Percentiles rank a stretch among this genome's conserved stretches.
Conservation (phyloP, 2,113 vertebrate species). For the Atherinomorus stipes region DNA sequence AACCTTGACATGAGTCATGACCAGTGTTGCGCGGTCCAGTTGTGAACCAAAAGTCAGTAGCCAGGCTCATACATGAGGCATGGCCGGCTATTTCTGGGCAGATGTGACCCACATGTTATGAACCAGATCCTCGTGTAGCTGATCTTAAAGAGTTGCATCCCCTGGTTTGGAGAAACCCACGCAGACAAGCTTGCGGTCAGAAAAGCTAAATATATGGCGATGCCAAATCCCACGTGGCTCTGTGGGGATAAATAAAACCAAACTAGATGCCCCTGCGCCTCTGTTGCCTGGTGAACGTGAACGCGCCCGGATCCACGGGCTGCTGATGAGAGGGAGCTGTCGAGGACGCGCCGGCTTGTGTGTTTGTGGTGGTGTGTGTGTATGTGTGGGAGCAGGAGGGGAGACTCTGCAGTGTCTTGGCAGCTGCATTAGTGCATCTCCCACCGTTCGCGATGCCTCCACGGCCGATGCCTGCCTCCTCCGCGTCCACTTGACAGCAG, state of each 20-base stretch:
- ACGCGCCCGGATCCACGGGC: slow-evolving; percentile 58
- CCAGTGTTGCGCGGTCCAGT: neutral
- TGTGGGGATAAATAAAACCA: slow-evolving; percentile 73
- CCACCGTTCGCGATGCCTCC: slow-evolving; percentile 67
- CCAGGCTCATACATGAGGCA: neutral
- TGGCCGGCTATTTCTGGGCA: neutral
- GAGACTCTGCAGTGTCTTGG: slow-evolving; percentile 79
- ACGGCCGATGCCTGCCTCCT: slow-evolving; percentile 60
- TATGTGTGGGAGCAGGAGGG: slow-evolving; percentile 70
- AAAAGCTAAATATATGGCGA: slow-evolving; percentile 35
- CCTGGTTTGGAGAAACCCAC: neutral
- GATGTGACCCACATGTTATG: neutral
- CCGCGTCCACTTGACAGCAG: slow-evolving; percentile 61
- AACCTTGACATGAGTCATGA: neutral
- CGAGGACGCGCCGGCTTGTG: slow-evolving; percentile 65
- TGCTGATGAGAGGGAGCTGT: slow-evolving; percentile 42
- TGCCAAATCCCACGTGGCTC: slow-evolving; percentile 66
- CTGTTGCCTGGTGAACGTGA: slow-evolving; percentile 78
- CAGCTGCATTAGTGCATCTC: slow-evolving; percentile 76
- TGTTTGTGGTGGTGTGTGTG: slow-evolving; percentile 41
- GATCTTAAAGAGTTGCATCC: slow-evolving; percentile 1
- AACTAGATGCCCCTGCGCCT: slow-evolving; percentile 61
- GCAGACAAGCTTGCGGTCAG: neutral
- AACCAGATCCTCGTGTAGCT: neutral
- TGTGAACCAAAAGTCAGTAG: neutral